Evolutionary conservation across 2,113 vertebrate genomes (phyloP).

Genomic region (Amblyopsis rosae): DNA sequence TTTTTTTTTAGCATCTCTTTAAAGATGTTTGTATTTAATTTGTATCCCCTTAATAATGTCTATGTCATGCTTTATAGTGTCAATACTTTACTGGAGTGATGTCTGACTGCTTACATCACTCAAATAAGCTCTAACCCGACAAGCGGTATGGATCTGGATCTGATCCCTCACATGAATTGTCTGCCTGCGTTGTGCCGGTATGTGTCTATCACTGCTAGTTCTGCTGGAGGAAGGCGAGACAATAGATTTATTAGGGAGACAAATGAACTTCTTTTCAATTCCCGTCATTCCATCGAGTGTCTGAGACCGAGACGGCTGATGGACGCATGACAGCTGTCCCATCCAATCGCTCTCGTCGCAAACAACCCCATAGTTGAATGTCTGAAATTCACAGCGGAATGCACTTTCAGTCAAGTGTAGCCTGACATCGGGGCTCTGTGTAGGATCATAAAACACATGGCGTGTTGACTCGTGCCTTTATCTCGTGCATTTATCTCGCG

Average conservation of each 20-base stretch:
- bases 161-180: conserved; percentile 55
- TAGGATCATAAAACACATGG: conserved; percentile 62
- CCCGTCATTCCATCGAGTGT: conserved; percentile 66
- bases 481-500: conserved; percentile 66
- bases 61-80: conserved; percentile 64
- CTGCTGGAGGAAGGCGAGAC: conserved; percentile 69
- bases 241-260: conserved; percentile 75
- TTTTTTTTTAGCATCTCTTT: conserved; percentile 37
- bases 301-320: conserved; percentile 66
- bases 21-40: conserved; percentile 64
- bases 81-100: conserved; percentile 60
- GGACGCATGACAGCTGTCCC: conserved; percentile 73
- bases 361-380: conserved; percentile 39
- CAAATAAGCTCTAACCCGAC: conserved; percentile 73
- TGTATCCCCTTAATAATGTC: conserved; percentile 67
- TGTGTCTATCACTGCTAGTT: conserved; percentile 64
- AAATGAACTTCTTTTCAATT: conserved; percentile 74
- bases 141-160: conserved; percentile 54
- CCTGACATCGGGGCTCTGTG: conserved; percentile 57
- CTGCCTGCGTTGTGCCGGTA: conserved; percentile 53
- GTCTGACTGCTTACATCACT: conserved; percentile 72
- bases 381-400: conserved; percentile 56
- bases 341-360: conserved; percentile 65
- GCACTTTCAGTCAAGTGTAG: conserved; percentile 58
- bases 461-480: conserved; percentile 66